Base-by-base conservation (phyloP, 2,113 vertebrate species). In the Xenopus laevis region DNA sequence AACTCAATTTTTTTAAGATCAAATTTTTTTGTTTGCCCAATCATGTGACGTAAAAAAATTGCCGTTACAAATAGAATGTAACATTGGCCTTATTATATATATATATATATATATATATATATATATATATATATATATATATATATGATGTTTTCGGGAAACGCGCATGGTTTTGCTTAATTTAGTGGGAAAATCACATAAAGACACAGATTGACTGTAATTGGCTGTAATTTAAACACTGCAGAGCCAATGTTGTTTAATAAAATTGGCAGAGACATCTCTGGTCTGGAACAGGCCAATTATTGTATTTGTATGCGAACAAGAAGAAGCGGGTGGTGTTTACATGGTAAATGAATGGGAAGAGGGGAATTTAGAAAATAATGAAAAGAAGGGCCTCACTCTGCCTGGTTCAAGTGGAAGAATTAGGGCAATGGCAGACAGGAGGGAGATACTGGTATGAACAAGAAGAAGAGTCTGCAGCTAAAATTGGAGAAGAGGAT, bases 381-480 rank as follows among this genome's bases (percentile, higher is more conserved):
- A 75, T 62, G 15, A 20, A 67, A 20, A 50, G 65, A 40, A 68
- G 53, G 30, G 8, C 45, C 52, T 44, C 33, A 65, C 66, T 74
- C 18, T 62, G 65, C 18, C 52, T 27, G 23, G 17, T 68, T 74
- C 12, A 45, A 33, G 72, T 57, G 52, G 52, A 63, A 50, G 65
- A 67, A 61, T 68, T 58, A 68, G 58, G 71, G 58, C 53, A 66
- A 63, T 68, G 57, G 44, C 65, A 75, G 65, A 69, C 65, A 62
- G 60, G 53, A 77, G 59, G 61, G 58, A 65, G 33, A 75, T 63
- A 69, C 61, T 59, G 65, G 40, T 65, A 50, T 50, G 6, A 47
- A 47, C 46, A 47, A 47, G 10, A 13, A 47, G 46, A 50, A 50
- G 13, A 65, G 40, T 11, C 23, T 58, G 55, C 53, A 23, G 55